phyloP scores from a whole-genome alignment of 2,797 vertebrate genomes.

The Parauchenoglanis ngamensis region DNA sequence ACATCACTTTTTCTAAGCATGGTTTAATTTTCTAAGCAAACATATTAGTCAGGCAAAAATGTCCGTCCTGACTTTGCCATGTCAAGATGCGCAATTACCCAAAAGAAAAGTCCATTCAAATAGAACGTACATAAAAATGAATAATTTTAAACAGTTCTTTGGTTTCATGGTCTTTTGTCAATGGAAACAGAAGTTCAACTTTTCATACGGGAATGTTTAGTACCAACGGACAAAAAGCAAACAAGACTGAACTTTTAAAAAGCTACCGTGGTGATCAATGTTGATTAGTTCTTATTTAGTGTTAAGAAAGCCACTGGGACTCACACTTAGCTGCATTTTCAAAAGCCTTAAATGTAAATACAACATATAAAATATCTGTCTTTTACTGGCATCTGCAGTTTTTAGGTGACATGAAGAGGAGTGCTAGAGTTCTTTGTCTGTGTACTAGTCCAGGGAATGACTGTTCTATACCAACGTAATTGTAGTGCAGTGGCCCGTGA shows the following conservation, averaged over 20 bases:
- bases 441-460: not conserved
- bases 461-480: not conserved
- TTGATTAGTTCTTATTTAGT: not conserved
- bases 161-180: not conserved
- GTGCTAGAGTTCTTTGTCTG: not conserved
- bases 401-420: not conserved
- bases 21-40: not conserved
- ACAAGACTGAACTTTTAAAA: not conserved
- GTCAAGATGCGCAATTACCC: not conserved
- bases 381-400: not conserved
- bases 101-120: not conserved
- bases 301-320: not conserved
- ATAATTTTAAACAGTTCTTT: not conserved
- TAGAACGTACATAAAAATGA: not conserved
- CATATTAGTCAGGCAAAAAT: conserved; percentile 9
- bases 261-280: not conserved
- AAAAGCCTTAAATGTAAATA: not conserved
- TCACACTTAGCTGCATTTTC: not conserved
- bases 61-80: not conserved
- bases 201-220: not conserved
- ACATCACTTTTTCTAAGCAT: not conserved
- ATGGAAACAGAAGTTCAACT: not conserved
- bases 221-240: not conserved
- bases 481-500: not conserved
- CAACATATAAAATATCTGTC: not conserved